These are phyloP conservation scores for Pedetes capensis DNA, from an alignment of 2,113 vertebrate species.

Conservation along the genomic window DNA sequence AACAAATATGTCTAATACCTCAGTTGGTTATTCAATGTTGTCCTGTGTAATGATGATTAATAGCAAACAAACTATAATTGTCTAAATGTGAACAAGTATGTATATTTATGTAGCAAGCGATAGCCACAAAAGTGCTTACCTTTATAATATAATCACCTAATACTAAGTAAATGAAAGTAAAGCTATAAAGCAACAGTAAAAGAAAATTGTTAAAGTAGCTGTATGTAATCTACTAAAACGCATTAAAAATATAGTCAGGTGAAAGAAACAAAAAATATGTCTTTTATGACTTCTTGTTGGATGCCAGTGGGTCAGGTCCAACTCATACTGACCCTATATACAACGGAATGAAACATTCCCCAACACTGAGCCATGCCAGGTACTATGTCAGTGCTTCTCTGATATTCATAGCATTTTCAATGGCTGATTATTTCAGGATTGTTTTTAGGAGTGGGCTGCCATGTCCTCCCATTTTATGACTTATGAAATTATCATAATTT, in stretches of 20 bases:
- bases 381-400: too few species aligned
- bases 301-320: too few species aligned
- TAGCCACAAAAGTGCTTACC: conserved; percentile 10
- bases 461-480: too few species aligned
- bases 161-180: conserved; percentile 17
- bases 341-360: too few species aligned
- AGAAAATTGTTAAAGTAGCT: neutral
- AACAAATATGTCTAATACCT: neutral
- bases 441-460: too few species aligned
- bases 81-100: conserved; percentile 18
- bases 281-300: conserved; percentile 3
- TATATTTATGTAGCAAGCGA: conserved; percentile 11
- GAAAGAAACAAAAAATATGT: conserved; percentile 12
- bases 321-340: too few species aligned
- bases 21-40: neutral
- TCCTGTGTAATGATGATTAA: neutral
- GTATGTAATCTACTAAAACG: conserved; percentile 1
- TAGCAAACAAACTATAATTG: neutral
- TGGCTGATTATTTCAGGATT: too few species aligned
- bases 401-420: too few species aligned
- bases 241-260: neutral
- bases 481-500: conserved; percentile 29
- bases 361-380: too few species aligned
- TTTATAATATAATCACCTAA: conserved; percentile 29
- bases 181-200: conserved; percentile 20